phyloP scores from a whole-genome alignment of 2,113 vertebrate species.

The Excalfactoria chinensis region DNA sequence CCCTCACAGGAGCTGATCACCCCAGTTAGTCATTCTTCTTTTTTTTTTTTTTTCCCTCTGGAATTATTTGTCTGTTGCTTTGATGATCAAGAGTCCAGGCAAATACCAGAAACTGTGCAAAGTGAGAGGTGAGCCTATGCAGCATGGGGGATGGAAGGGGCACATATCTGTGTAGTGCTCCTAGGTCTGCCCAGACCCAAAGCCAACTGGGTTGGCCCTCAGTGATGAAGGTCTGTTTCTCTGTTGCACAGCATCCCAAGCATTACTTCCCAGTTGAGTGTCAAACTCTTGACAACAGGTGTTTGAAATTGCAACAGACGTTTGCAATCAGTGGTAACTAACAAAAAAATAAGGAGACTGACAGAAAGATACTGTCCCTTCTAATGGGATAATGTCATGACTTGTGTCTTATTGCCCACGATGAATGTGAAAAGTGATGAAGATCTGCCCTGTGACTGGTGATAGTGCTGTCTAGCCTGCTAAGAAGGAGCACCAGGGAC shows the following conservation, averaged over 20 bases:
- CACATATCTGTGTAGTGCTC: neutral
- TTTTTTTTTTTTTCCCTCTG: fast-evolving
- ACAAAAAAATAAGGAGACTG: neutral
- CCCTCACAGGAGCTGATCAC: neutral
- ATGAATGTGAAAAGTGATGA: neutral
- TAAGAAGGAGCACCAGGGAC: neutral
- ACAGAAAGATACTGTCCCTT: neutral
- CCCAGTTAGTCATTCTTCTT: neutral
- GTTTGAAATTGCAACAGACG: neutral
- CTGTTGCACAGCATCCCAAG: neutral
- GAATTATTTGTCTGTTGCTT: neutral
- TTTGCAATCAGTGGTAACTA: neutral
- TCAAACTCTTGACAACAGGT: neutral
- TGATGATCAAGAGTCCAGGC: neutral
- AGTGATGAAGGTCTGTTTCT: neutral
- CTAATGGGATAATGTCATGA: neutral
- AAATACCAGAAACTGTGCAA: neutral
- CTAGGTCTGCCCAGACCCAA: neutral
- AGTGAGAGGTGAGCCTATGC: neutral
- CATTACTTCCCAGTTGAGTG: neutral
- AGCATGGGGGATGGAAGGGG: neutral
- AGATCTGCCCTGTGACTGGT: neutral
- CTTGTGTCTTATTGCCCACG: neutral
- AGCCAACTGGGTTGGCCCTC: neutral
- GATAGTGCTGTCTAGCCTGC: neutral